A percentile compares a stretch with the other conserved stretches of the same genome.
Conservation (phyloP, 2,113 vertebrate species). For the Muntiacus muntjak region DNA sequence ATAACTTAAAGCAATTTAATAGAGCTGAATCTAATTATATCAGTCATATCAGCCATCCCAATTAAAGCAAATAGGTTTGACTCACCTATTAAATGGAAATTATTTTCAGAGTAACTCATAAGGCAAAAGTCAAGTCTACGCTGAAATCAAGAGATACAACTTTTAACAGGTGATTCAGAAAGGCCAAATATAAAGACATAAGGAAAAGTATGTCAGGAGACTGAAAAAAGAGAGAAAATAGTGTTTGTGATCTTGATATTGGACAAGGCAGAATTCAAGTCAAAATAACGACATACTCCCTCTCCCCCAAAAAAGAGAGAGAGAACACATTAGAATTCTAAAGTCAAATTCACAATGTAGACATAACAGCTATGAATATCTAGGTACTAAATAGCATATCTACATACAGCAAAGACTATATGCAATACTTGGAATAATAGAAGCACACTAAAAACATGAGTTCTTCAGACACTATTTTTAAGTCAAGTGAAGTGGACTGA, state of each 20-base stretch:
- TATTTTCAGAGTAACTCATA: neutral
- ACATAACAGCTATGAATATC: neutral
- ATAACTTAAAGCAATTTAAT: neutral
- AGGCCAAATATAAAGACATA: neutral
- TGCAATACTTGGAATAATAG: neutral
- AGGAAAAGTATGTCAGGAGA: neutral
- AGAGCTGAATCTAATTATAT: neutral
- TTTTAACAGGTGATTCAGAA: neutral
- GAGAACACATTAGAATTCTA: neutral
- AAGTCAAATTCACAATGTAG: neutral
- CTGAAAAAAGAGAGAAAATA: neutral
- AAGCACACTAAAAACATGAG: neutral
- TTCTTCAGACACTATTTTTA: neutral
- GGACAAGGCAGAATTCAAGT: neutral
- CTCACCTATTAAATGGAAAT: neutral
- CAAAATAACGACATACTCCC: neutral
- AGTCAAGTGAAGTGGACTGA: neutral
- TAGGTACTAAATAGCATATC: neutral
- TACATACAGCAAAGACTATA: neutral
- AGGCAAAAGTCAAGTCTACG: neutral
- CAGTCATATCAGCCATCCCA: neutral
- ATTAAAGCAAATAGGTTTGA: neutral
- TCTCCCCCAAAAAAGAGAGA: neutral
- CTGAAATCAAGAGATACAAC: neutral
- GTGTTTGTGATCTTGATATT: neutral